Evolutionary conservation across 2,113 vertebrate genomes (phyloP).

Genomic region (Melospiza georgiana): DNA sequence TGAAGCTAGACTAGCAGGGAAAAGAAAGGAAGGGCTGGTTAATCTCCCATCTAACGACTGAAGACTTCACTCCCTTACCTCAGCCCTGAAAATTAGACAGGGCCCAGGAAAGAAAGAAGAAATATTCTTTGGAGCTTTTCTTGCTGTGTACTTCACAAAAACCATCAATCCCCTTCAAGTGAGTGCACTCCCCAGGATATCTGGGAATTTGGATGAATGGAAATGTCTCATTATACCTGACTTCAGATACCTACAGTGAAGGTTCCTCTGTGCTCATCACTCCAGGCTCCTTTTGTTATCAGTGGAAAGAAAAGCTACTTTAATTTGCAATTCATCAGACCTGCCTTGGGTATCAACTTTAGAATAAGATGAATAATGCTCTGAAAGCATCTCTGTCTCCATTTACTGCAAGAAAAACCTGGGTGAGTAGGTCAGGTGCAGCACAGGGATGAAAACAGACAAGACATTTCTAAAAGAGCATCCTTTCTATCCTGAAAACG

Average conservation of each 20-base stretch:
- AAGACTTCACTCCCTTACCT: neutral
- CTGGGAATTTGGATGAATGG: neutral
- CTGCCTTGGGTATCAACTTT: neutral
- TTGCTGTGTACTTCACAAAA: neutral
- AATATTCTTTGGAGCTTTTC: neutral
- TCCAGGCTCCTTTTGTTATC: neutral
- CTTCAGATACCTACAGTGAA: neutral
- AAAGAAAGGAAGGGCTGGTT: neutral
- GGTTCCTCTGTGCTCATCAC: neutral
- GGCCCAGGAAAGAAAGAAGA: neutral
- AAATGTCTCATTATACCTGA: neutral
- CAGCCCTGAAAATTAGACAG: neutral
- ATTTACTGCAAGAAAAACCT: neutral
- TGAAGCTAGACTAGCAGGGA: neutral
- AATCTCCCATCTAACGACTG: neutral
- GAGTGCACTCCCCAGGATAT: neutral
- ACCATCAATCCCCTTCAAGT: neutral
- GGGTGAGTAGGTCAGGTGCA: neutral
- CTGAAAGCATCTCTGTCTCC: slow-evolving; percentile 1
- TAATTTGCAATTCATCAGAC: neutral
- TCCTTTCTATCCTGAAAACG: neutral
- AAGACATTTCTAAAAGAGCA: neutral
- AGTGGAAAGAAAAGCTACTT: neutral
- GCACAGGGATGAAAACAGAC: neutral
- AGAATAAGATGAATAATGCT: slow-evolving; percentile 7